These are phyloP conservation scores for Lithophane leautieri DNA, from an alignment of 2,888 invertebrate genomes.

Conservation along the genomic window DNA sequence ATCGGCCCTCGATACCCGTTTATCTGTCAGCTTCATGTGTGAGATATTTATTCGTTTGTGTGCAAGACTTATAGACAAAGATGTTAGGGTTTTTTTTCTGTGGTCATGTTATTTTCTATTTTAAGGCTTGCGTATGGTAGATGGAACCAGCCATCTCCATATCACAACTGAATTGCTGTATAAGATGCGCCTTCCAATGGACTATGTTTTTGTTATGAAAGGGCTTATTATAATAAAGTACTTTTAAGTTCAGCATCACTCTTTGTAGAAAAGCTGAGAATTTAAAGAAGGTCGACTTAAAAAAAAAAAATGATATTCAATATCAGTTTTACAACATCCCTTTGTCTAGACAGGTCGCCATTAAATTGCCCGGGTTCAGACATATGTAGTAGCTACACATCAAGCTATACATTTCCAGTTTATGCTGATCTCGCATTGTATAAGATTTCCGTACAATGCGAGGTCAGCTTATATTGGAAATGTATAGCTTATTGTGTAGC, in stretches of 20 bases:
- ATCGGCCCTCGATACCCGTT: constrained; percentile 64
- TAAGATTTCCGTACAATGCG: too few relatives aligned
- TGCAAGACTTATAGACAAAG: constrained; percentile 33
- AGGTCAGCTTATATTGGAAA: too few relatives aligned
- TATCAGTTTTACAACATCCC: constrained; percentile 7
- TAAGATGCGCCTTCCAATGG: background rate
- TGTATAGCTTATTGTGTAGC: too few relatives aligned
- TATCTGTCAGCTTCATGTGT: constrained; percentile 66
- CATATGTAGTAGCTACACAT: background rate
- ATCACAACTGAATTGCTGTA: background rate
- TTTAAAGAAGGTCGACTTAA: background rate
- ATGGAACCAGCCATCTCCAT: background rate
- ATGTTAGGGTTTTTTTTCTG: constrained; percentile 13
- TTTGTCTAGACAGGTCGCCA: constrained; percentile 27
- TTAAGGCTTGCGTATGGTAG: background rate
- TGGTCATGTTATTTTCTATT: background rate
- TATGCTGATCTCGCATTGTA: too few relatives aligned
- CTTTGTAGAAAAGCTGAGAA: background rate
- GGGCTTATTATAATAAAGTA: background rate
- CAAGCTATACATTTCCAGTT: too few relatives aligned
- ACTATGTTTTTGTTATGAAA: background rate
- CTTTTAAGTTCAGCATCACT: background rate
- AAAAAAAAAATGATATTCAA: background rate
- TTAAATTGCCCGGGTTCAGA: constrained; percentile 6
- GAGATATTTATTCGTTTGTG: constrained; percentile 64